Conservation (phyloP, 2,113 vertebrate species). For the Trematomus loennbergii region DNA sequence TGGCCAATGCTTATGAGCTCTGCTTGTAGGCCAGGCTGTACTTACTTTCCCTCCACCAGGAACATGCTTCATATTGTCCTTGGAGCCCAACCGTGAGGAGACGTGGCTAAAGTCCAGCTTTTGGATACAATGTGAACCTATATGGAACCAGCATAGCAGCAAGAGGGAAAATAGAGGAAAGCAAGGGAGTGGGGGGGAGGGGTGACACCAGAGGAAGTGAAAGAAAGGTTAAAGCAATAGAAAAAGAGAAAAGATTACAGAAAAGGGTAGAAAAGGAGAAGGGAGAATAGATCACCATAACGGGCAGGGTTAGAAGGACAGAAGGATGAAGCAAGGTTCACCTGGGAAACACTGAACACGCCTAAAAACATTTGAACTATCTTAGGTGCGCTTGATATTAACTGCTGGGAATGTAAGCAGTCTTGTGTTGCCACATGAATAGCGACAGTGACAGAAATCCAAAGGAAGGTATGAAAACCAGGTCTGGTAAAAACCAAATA, state of each 20-base stretch:
- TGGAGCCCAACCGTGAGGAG: constrained; percentile 98
- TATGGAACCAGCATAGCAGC: constrained; percentile 84
- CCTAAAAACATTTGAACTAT: background rate
- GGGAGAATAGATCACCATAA: constrained; percentile 49
- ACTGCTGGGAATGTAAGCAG: background rate
- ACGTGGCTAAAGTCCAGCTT: constrained; percentile 99
- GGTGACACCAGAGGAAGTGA: background rate
- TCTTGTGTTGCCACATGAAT: background rate
- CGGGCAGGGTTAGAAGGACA: constrained; percentile 51
- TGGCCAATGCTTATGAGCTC: constrained; percentile 2
- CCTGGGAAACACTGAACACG: constrained; percentile 3
- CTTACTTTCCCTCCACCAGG: constrained; percentile 99
- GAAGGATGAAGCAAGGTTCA: constrained; percentile 16
- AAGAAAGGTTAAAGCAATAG: background rate
- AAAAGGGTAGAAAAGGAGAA: background rate
- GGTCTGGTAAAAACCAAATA: too few relatives aligned
- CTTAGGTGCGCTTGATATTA: background rate
- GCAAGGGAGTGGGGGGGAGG: background rate
- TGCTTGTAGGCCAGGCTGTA: constrained; percentile 76
- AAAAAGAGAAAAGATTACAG: background rate
- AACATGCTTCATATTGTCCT: constrained; percentile 99
- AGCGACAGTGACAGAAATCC: background rate
- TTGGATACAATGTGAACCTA: constrained; percentile 99
- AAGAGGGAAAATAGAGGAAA: constrained; percentile 69
- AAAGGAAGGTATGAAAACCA: background rate